Conservation (phyloP, 2,113 vertebrate genomes). For the Sakesphorus luctuosus region DNA sequence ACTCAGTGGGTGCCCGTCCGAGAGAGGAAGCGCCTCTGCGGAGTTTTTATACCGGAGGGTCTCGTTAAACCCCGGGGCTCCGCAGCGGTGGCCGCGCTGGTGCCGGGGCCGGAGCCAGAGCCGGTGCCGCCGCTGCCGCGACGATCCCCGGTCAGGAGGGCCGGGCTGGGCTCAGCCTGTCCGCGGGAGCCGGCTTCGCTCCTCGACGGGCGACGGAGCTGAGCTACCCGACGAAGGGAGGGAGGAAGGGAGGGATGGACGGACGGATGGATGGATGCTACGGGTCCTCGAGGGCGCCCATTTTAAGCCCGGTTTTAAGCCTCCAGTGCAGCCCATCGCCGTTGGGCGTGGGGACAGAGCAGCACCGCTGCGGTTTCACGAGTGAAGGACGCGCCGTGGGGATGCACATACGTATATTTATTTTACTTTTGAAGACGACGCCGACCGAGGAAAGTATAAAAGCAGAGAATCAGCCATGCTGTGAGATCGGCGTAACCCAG, state of each 20-base stretch:
- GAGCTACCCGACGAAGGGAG: not conserved
- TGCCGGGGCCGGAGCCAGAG: too few relatives aligned
- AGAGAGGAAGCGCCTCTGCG: not conserved
- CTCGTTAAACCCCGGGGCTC: not conserved
- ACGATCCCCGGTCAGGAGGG: not conserved
- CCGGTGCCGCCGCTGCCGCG: not conserved
- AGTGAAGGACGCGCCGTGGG: not conserved
- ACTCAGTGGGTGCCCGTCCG: not conserved
- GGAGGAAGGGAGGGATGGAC: not conserved
- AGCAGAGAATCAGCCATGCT: not conserved
- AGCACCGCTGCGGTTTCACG: not conserved
- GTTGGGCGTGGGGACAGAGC: not conserved
- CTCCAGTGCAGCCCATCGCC: not conserved
- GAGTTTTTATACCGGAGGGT: not conserved
- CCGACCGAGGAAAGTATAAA: not conserved
- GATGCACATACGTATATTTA: fast-evolving
- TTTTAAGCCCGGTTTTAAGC: not conserved
- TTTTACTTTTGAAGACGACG: not conserved
- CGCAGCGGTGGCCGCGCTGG: not conserved
- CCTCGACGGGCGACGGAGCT: not conserved
- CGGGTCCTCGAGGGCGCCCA: not conserved
- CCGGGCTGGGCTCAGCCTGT: not conserved
- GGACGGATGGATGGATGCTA: not conserved
- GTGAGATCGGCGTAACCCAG: not conserved
- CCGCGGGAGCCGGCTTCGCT: not conserved